Evolutionary conservation across 2,113 vertebrate genomes (phyloP).

Genomic region (Microtus oregoni): DNA sequence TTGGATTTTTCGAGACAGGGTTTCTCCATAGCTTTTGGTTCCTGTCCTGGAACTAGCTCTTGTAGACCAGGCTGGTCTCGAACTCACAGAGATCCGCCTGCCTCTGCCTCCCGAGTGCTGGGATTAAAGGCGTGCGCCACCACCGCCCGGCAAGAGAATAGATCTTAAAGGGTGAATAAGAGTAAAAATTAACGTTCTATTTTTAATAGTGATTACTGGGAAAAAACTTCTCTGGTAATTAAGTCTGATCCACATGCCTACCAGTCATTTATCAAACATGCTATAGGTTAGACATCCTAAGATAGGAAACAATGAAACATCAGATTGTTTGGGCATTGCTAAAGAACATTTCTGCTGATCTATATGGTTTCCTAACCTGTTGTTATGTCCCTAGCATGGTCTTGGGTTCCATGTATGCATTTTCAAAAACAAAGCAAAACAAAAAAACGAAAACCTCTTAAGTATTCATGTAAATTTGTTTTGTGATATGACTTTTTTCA

Average conservation of each 20-base stretch:
- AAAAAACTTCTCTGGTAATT: not conserved
- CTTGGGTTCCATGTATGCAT: not conserved
- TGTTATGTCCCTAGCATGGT: not conserved
- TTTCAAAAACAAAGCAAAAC: slow-evolving; percentile 50
- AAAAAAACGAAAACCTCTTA: slow-evolving; percentile 35
- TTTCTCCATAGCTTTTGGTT: no score
- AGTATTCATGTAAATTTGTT: slow-evolving; percentile 49
- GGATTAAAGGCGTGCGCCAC: no score
- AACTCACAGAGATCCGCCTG: no score
- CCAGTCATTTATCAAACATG: slow-evolving; percentile 45
- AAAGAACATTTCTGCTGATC: slow-evolving; percentile 54
- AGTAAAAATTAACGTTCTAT: slow-evolving; percentile 78
- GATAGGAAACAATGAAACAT: slow-evolving; percentile 57
- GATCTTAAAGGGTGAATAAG: slow-evolving; percentile 72
- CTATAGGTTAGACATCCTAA: slow-evolving; percentile 11
- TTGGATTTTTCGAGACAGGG: no score
- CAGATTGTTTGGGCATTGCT: slow-evolving; percentile 46
- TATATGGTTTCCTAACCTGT: slow-evolving; percentile 48
- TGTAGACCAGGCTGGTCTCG: no score
- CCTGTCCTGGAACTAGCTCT: no score
- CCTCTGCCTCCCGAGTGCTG: no score
- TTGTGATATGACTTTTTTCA: slow-evolving; percentile 42
- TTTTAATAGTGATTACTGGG: slow-evolving; percentile 65
- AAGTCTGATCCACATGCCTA: not conserved
- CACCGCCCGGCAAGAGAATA: no score